phyloP scores from a whole-genome alignment of 1,140 invertebrate genomes.

The Drosophila tropicalis region DNA sequence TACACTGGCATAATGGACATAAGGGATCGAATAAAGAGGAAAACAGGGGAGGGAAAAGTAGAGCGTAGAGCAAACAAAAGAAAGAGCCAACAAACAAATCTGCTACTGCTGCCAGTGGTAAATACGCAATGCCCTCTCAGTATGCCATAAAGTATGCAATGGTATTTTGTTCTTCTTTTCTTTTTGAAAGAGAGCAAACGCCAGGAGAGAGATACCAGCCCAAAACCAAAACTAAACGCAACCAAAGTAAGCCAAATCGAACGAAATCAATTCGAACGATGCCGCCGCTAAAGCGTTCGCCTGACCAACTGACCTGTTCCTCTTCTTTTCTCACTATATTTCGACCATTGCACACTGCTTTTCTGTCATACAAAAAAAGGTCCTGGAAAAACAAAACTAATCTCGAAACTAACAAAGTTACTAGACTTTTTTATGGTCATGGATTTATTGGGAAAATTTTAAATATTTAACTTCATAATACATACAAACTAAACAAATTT shows the following conservation, averaged over 20 bases:
- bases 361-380: background rate
- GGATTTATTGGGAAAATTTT: no score
- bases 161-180: background rate
- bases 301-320: conserved; percentile 26
- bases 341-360: background rate
- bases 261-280: conserved; percentile 9
- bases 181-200: background rate
- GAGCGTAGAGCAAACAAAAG: conserved; percentile 58
- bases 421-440: no score
- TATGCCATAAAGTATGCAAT: conserved; percentile 68
- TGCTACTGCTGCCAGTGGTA: conserved; percentile 38
- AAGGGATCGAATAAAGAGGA: background rate
- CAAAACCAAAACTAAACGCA: conserved; percentile 21
- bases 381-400: no score
- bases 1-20: background rate
- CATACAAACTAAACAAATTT: no score
- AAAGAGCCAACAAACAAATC: conserved; percentile 62
- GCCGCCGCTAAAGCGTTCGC: background rate
- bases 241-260: conserved; percentile 7
- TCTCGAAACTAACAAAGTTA: no score
- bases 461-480: no score
- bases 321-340: background rate
- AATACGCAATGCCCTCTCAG: conserved; percentile 59
- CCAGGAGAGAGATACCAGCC: conserved; percentile 22
- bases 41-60: background rate